Conservation (phyloP, 2,797 vertebrate species). For the Phoxinus dragarum region DNA sequence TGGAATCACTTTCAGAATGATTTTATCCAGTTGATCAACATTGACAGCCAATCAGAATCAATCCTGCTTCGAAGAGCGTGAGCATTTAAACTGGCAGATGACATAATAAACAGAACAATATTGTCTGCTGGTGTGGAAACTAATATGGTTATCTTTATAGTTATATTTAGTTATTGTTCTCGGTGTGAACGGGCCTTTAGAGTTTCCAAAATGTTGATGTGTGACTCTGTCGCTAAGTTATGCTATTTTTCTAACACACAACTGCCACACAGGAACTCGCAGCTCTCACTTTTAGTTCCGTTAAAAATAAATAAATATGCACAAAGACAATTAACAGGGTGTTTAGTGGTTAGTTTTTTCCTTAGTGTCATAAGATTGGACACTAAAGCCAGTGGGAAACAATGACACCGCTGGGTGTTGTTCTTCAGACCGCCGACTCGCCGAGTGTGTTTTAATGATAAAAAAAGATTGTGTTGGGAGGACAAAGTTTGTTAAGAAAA, state of each 20-base stretch:
- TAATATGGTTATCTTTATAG: background rate
- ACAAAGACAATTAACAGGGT: conserved; percentile 40
- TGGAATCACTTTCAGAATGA: background rate
- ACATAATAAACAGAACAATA: background rate
- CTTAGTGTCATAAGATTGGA: conserved; percentile 34
- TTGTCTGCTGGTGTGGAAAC: background rate
- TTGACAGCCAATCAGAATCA: background rate
- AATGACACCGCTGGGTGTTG: conserved; percentile 60
- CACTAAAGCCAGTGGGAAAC: conserved; percentile 43
- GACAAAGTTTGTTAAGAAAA: conserved; percentile 63
- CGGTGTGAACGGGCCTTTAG: background rate
- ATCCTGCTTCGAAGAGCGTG: background rate
- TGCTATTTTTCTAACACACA: background rate
- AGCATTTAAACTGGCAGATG: background rate
- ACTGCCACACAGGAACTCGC: background rate
- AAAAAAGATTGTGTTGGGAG: conserved; percentile 60
- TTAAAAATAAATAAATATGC: background rate
- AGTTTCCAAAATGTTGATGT: background rate
- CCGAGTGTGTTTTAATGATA: conserved; percentile 58
- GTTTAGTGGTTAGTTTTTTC: conserved; percentile 47
- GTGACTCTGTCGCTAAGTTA: background rate
- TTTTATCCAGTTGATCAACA: background rate
- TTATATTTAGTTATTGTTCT: background rate
- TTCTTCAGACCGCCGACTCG: conserved; percentile 38
- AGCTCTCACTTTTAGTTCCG: background rate